phyloP scores from a whole-genome alignment of 2,888 invertebrate genomes.

The Malacosoma neustria region DNA sequence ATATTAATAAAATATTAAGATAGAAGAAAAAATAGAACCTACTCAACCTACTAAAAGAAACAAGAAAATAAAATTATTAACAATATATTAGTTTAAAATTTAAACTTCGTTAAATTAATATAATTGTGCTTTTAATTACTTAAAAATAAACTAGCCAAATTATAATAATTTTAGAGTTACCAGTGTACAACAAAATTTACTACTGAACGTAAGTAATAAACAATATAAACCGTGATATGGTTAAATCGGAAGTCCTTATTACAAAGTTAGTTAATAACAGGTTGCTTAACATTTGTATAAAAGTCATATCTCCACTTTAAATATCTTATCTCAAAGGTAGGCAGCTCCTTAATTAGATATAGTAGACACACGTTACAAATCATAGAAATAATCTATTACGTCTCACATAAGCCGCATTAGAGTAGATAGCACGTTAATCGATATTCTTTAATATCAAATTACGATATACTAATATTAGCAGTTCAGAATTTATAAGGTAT shows the following conservation, averaged over 20 bases:
- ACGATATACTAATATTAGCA: no score
- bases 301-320: constrained; percentile 71
- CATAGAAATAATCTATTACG: constrained; percentile 45
- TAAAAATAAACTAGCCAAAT: constrained; percentile 68
- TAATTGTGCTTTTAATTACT: constrained; percentile 60
- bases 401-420: constrained; percentile 1
- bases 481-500: no score
- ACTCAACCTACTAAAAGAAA: constrained; percentile 44
- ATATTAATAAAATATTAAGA: constrained; percentile 47
- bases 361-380: constrained; percentile 49
- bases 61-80: constrained; percentile 67
- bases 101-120: constrained; percentile 48
- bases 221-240: constrained; percentile 48
- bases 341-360: constrained; percentile 44
- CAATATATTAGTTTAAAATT: constrained; percentile 68
- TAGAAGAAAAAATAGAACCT: constrained; percentile 41
- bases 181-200: constrained; percentile 28
- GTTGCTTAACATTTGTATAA: constrained; percentile 73
- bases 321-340: constrained; percentile 66
- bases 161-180: constrained; percentile 40
- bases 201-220: constrained; percentile 26
- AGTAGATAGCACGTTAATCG: neutral
- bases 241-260: constrained; percentile 66
- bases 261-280: constrained; percentile 68
- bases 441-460: neutral